These are phyloP conservation scores for Clostera curtula DNA, from an alignment of 2,888 invertebrate species.

Conservation along the genomic window DNA sequence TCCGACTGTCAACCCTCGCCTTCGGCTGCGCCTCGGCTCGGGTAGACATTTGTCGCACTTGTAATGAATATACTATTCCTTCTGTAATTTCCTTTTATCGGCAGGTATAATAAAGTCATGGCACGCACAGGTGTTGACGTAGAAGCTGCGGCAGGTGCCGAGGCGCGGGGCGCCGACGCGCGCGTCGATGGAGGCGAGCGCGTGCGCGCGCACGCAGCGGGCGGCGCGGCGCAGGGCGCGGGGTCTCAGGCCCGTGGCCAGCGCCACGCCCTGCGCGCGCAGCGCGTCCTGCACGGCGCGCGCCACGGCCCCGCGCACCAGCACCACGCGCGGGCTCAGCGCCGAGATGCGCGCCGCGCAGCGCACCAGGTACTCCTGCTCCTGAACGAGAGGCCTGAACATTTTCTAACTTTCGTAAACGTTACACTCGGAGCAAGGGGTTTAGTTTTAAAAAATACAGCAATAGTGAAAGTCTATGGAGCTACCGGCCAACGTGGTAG, in stretches of 20 bases:
- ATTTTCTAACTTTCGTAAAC: too few relatives aligned
- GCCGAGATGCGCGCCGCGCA: conserved; percentile 90
- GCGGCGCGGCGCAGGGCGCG: conserved; percentile 74
- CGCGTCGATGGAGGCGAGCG: conserved; percentile 91
- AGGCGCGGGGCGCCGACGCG: conserved; percentile 86
- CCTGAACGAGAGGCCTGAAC: conserved; percentile 60
- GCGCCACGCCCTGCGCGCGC: conserved; percentile 77
- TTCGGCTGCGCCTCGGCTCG: too few relatives aligned
- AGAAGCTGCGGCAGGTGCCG: conserved; percentile 89
- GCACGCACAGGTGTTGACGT: conserved; percentile 74
- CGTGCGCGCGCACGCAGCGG: conserved; percentile 87
- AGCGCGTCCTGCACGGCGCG: conserved; percentile 91
- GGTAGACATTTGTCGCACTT: too few relatives aligned
- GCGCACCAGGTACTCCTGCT: conserved; percentile 88
- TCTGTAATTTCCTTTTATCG: too few relatives aligned
- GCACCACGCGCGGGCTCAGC: conserved; percentile 88
- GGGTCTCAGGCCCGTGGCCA: conserved; percentile 88
- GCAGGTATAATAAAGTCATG: background rate
- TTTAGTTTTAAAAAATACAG: too few relatives aligned
- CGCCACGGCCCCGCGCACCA: conserved; percentile 92
- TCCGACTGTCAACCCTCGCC: too few relatives aligned
- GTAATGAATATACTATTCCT: too few relatives aligned
- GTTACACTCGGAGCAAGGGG: too few relatives aligned
- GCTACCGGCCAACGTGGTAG: too few relatives aligned
- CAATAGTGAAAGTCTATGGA: too few relatives aligned